Conservation (phyloP, 2,113 vertebrate genomes). For the Danio rerio region GRCz12tu NC_133188.1:29433501-29434000, state of each 20-base stretch:
- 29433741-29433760: constrained; percentile 98
- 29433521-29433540: neutral
- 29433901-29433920: constrained; percentile 34
- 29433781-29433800: constrained; percentile 99
- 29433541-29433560: constrained; percentile 51
- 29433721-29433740: constrained; percentile 93
- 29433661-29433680: constrained; percentile 84
- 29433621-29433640: constrained; percentile 66
- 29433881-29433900: constrained; percentile 54
- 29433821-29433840: constrained; percentile 94
- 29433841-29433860: constrained; percentile 76
- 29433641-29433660: constrained; percentile 85
- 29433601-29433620: constrained; percentile 30
- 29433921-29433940: constrained; percentile 23
- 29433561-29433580: neutral
- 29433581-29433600: neutral
- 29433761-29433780: constrained; percentile 94
- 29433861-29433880: constrained; percentile 36
- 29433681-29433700: constrained; percentile 88
- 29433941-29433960: constrained; percentile 23
- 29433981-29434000: constrained; percentile 43
- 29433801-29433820: constrained; percentile 99
- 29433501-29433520: neutral
- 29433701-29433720: constrained; percentile 85
- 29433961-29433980: constrained; percentile 40